Evolutionary conservation across 2,888 invertebrate genomes (phyloP).

Genomic region (Parnassius glacialis): DNA sequence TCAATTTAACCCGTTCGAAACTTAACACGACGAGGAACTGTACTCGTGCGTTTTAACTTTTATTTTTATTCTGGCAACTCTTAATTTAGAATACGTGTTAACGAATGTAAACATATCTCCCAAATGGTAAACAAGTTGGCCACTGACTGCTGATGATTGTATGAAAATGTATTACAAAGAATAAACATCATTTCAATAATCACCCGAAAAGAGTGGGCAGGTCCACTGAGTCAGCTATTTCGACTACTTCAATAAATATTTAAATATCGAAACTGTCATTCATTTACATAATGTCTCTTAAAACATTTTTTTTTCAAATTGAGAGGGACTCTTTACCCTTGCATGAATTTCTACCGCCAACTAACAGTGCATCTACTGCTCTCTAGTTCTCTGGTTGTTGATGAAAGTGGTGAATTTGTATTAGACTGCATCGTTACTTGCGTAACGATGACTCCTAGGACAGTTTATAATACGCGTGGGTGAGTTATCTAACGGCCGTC

Average conservation of each 20-base stretch:
- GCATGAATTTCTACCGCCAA: too few relatives aligned
- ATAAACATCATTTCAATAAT: constrained; percentile 17
- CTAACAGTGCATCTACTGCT: too few relatives aligned
- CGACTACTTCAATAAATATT: background rate
- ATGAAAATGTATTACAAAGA: constrained; percentile 17
- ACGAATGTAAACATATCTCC: constrained; percentile 21
- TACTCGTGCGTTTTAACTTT: too few relatives aligned
- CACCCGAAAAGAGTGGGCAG: constrained; percentile 19
- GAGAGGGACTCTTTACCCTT: too few relatives aligned
- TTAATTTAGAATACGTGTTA: constrained; percentile 16
- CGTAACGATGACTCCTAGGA: too few relatives aligned
- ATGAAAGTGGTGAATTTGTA: too few relatives aligned
- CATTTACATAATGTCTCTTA: background rate
- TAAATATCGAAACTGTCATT: background rate
- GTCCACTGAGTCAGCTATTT: constrained; percentile 5
- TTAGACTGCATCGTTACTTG: too few relatives aligned
- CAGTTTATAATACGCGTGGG: too few relatives aligned
- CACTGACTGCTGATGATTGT: constrained; percentile 21
- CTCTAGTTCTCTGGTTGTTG: too few relatives aligned
- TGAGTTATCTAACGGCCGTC: too few relatives aligned
- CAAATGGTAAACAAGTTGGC: constrained; percentile 21
- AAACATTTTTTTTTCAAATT: background rate
- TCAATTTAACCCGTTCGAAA: too few relatives aligned
- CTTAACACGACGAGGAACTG: too few relatives aligned
- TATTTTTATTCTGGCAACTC: constrained; percentile 9